These are phyloP conservation scores for Labroides dimidiatus DNA, from an alignment of 2,797 vertebrate genomes.

Conservation along the genomic window DNA sequence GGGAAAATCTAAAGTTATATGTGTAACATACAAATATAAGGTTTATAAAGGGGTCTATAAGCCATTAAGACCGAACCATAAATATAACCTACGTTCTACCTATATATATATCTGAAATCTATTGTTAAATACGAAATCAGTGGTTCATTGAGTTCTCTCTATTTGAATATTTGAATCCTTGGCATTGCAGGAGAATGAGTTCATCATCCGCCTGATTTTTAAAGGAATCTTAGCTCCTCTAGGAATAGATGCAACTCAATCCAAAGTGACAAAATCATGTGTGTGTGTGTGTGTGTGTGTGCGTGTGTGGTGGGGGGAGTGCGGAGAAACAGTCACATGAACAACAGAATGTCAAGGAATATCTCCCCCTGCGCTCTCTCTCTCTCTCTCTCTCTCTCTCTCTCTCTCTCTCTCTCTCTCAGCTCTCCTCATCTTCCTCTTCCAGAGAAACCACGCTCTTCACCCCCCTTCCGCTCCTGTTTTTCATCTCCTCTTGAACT, in stretches of 20 bases:
- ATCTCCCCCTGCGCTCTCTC: conserved; percentile 48
- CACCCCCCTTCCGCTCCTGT: conserved; percentile 42
- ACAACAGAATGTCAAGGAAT: conserved; percentile 75
- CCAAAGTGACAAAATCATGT: conserved; percentile 39
- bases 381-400: conserved; percentile 21
- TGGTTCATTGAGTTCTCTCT: too few relatives aligned
- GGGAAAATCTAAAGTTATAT: too few relatives aligned
- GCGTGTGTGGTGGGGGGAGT: conserved; percentile 35
- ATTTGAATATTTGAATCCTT: too few relatives aligned
- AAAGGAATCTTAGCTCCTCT: conserved; percentile 3
- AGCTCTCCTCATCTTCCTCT: conserved; percentile 46
- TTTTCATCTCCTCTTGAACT: conserved; percentile 71
- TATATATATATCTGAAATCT: too few relatives aligned
- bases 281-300: conserved; percentile 25
- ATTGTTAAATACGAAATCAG: too few relatives aligned
- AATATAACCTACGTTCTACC: too few relatives aligned
- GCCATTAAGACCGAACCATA: too few relatives aligned
- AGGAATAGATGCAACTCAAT: conserved; percentile 14
- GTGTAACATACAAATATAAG: too few relatives aligned
- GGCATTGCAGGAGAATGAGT: not conserved
- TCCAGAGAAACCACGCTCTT: conserved; percentile 48
- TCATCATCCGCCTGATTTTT: conserved; percentile 5
- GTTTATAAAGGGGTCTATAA: too few relatives aligned
- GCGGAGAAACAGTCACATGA: conserved; percentile 63
- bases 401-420: conserved; percentile 15